phyloP scores from a whole-genome alignment of 1,140 invertebrate genomes.

The Anastrepha obliqua region DNA sequence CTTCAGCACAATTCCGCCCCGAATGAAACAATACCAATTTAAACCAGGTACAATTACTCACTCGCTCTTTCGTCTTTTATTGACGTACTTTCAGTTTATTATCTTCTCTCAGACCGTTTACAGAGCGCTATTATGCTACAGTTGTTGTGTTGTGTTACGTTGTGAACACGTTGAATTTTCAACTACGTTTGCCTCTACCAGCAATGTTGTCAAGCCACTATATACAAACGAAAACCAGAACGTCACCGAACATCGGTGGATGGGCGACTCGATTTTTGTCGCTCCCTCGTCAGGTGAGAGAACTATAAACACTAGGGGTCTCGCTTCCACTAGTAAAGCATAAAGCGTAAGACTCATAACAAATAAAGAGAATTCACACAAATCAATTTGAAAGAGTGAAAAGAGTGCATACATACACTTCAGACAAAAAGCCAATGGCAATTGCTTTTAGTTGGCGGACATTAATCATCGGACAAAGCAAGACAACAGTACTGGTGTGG shows the following conservation, averaged over 20 bases:
- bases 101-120: constrained; percentile 26
- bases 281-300: background rate
- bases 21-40: constrained; percentile 35
- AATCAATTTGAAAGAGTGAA: background rate
- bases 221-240: background rate
- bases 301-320: background rate
- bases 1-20: constrained; percentile 27
- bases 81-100: constrained; percentile 24
- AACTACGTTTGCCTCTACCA: constrained; percentile 29
- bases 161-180: background rate
- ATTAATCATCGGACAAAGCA: constrained; percentile 39
- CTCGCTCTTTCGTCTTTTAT: constrained; percentile 37
- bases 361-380: background rate
- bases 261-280: background rate
- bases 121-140: background rate
- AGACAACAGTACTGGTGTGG: background rate
- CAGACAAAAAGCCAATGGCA: constrained; percentile 35
- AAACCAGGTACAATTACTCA: constrained; percentile 8
- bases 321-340: background rate
- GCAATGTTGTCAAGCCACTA: background rate
- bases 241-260: background rate
- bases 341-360: background rate
- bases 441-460: background rate
- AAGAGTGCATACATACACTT: background rate
- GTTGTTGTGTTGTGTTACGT: constrained; percentile 22